These are phyloP conservation scores for Calliopum simillimum DNA, from an alignment of 2,888 invertebrate species.

Conservation along the genomic window DNA sequence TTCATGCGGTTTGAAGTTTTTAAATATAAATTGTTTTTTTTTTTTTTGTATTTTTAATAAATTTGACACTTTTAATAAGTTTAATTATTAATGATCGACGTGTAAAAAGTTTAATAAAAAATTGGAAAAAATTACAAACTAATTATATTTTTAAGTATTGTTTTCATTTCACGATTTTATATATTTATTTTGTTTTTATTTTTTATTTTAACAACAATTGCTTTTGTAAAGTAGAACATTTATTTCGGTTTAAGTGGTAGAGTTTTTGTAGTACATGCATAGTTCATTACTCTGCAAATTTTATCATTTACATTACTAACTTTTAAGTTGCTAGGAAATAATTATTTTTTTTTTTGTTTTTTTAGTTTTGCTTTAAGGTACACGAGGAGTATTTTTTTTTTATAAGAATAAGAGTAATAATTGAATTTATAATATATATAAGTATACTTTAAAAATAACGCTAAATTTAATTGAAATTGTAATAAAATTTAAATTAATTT, in stretches of 20 bases:
- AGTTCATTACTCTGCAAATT: neutral
- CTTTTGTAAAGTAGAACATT: constrained; percentile 1
- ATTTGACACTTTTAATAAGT: constrained; percentile 33
- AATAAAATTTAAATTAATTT: constrained; percentile 44
- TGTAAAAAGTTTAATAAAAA: constrained; percentile 38
- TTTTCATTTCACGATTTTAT: neutral
- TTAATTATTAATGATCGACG: constrained; percentile 15
- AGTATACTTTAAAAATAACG: constrained; percentile 12
- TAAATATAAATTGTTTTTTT: constrained; percentile 39
- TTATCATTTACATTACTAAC: neutral
- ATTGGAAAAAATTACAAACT: constrained; percentile 39
- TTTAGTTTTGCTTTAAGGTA: constrained; percentile 55
- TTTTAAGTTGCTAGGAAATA: constrained; percentile 14
- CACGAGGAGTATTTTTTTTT: constrained; percentile 59
- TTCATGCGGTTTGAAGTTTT: constrained; percentile 46
- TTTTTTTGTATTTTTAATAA: constrained; percentile 50
- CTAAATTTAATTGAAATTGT: constrained; percentile 35
- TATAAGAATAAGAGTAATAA: constrained; percentile 20
- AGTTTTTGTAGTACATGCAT: neutral
- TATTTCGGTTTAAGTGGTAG: neutral
- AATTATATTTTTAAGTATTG: neutral
- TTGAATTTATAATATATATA: constrained; percentile 10
- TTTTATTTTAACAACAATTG: neutral
- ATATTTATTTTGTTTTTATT: neutral
- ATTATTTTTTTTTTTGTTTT: neutral